Conservation (phyloP, 2,797 vertebrate genomes). For the Diplodus puntazzo region DNA sequence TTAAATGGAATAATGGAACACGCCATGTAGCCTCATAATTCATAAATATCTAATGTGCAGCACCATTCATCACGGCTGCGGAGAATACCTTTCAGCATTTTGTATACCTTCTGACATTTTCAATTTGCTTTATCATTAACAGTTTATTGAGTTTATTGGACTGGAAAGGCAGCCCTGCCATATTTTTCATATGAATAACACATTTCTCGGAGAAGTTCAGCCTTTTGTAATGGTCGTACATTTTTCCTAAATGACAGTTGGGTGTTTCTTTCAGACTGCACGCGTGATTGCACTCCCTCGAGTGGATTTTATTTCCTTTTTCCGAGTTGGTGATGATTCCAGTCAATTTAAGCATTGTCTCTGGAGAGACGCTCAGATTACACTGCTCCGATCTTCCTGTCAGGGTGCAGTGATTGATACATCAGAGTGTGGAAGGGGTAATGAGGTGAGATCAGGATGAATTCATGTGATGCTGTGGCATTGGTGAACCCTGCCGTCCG, state of each 20-base stretch:
- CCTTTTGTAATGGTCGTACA: conserved; percentile 42
- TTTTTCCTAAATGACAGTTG: conserved; percentile 59
- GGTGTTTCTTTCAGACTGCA: conserved; percentile 43
- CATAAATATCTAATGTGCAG: conserved; percentile 66
- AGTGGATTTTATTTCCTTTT: conserved; percentile 27
- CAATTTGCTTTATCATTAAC: conserved; percentile 77
- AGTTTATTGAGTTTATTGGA: conserved; percentile 75
- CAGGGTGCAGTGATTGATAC: conserved; percentile 37
- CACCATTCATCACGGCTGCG: conserved; percentile 63
- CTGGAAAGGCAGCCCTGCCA: conserved; percentile 59
- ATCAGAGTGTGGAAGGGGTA: conserved; percentile 8
- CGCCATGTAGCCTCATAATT: conserved; percentile 63
- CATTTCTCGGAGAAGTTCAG: conserved; percentile 46
- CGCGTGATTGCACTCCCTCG: conserved; percentile 24
- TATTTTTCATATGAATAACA: conserved; percentile 58
- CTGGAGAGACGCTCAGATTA: conserved; percentile 27
- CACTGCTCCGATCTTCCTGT: conserved; percentile 20
- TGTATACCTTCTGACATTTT: conserved; percentile 75
- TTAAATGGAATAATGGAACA: conserved; percentile 67
- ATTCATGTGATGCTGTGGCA: background rate
- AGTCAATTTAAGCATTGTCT: conserved; percentile 44
- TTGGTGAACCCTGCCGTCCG: background rate
- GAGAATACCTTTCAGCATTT: conserved; percentile 62
- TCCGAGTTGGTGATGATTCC: conserved; percentile 40
- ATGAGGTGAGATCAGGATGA: conserved; percentile 27